Percentiles rank a stretch among this genome's conserved stretches.
Conservation (phyloP, 2,888 invertebrate genomes). For the Cancer borealis region DNA sequence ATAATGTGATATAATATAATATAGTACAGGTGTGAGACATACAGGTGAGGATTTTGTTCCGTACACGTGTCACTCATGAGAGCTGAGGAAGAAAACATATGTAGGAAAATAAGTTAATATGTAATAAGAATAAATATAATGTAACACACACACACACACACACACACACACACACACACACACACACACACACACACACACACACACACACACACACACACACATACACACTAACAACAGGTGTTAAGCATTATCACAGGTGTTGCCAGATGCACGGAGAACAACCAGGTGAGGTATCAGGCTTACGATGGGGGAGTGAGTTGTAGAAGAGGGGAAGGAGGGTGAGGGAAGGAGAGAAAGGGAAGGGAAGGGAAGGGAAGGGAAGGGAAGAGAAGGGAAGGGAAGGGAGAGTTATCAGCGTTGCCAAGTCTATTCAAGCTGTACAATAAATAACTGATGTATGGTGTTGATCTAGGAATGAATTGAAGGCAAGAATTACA, state of each 20-base stretch:
- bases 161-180: constrained; percentile 35
- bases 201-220: background rate
- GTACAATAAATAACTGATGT: constrained; percentile 16
- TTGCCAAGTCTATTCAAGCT: background rate
- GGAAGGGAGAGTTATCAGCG: background rate
- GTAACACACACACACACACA: background rate
- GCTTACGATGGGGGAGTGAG: background rate
- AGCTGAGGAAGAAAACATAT: no score
- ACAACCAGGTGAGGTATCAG: constrained; percentile 15
- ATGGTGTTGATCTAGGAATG: constrained; percentile 14
- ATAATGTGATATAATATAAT: no score
- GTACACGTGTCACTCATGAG: no score
- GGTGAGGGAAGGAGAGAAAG: background rate
- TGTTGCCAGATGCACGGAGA: constrained; percentile 14
- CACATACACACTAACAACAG: background rate
- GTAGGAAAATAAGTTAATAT: no score
- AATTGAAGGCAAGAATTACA: constrained; percentile 16
- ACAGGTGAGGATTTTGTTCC: no score
- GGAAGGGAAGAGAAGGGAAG: background rate
- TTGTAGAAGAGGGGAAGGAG: background rate
- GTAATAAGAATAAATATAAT: no score
- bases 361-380: background rate
- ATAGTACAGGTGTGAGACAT: no score
- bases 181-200: constrained; percentile 2
- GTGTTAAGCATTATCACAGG: background rate